Conservation (phyloP, 2,797 vertebrate genomes). For the Muscicapa striata region DNA sequence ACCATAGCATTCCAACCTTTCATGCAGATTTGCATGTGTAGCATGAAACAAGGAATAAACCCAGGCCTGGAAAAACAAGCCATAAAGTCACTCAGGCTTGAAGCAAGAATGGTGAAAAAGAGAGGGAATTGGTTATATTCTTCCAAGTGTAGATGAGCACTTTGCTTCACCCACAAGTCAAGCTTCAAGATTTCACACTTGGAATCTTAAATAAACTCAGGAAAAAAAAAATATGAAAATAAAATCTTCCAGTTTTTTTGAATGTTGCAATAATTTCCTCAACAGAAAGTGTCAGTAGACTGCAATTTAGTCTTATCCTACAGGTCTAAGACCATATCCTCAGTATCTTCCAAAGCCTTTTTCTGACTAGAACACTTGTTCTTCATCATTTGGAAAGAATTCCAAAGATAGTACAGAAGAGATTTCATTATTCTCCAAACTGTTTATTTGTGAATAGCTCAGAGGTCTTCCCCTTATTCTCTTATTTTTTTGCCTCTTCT, state of each 20-base stretch:
- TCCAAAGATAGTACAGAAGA: neutral
- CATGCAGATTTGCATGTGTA: neutral
- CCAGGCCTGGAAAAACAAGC: neutral
- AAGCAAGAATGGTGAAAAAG: neutral
- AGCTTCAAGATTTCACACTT: neutral
- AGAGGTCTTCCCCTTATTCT: neutral
- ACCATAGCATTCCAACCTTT: neutral
- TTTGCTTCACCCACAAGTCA: neutral
- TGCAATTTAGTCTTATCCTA: neutral
- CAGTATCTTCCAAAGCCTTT: neutral
- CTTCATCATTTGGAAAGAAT: neutral
- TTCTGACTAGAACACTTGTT: neutral
- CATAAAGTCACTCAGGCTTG: neutral
- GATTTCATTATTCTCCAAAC: neutral
- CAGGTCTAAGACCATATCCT: neutral
- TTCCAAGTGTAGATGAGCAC: neutral
- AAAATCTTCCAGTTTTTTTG: neutral
- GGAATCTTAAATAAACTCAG: neutral
- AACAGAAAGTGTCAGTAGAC: neutral
- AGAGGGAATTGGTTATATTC: neutral
- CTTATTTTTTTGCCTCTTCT: neutral
- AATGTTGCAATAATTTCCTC: neutral
- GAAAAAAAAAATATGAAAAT: neutral
- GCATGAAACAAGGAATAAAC: neutral
- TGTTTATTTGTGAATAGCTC: neutral